A percentile compares a stretch with the other conserved stretches of the same genome.
phyloP scores from a whole-genome alignment of 1,140 invertebrate genomes.

The Drosophila arizonae region DNA sequence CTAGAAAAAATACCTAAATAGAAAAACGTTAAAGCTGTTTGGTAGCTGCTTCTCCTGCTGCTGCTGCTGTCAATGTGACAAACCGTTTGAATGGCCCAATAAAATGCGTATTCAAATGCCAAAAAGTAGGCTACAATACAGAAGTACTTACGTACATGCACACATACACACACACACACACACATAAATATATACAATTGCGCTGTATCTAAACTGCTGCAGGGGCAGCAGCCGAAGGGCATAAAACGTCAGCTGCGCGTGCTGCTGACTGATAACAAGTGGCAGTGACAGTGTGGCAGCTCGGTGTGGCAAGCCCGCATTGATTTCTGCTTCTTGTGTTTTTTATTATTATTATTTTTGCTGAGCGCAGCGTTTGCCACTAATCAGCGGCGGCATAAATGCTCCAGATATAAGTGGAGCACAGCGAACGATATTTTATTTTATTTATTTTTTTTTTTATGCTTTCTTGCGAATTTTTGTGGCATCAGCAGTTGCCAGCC shows the following conservation, averaged over 20 bases:
- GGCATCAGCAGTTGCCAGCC: constrained; percentile 15
- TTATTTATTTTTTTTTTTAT: too few relatives aligned
- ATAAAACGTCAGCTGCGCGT: constrained; percentile 17
- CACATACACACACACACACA: too few relatives aligned
- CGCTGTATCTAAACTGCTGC: constrained; percentile 11
- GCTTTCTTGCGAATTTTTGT: not conserved
- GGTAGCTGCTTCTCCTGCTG: too few relatives aligned
- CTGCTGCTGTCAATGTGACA: constrained; percentile 28
- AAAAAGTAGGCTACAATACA: constrained; percentile 32
- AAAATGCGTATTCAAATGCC: constrained; percentile 41
- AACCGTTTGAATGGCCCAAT: constrained; percentile 23
- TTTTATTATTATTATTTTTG: constrained; percentile 4
- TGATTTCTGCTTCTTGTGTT: constrained; percentile 17
- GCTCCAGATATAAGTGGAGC: constrained; percentile 28
- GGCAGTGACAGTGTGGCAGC: constrained; percentile 5
- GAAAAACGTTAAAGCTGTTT: not conserved
- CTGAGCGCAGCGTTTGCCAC: constrained; percentile 26
- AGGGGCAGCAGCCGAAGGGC: not conserved
- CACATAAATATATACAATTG: not conserved
- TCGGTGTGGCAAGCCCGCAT: constrained; percentile 1
- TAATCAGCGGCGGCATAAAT: constrained; percentile 48
- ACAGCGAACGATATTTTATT: too few relatives aligned
- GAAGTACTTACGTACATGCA: too few relatives aligned
- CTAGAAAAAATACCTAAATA: not conserved
- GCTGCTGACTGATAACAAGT: constrained; percentile 43